These are phyloP conservation scores for Takifugu ocellatus DNA, from an alignment of 2,797 vertebrate genomes.

Conservation along the genomic window DNA sequence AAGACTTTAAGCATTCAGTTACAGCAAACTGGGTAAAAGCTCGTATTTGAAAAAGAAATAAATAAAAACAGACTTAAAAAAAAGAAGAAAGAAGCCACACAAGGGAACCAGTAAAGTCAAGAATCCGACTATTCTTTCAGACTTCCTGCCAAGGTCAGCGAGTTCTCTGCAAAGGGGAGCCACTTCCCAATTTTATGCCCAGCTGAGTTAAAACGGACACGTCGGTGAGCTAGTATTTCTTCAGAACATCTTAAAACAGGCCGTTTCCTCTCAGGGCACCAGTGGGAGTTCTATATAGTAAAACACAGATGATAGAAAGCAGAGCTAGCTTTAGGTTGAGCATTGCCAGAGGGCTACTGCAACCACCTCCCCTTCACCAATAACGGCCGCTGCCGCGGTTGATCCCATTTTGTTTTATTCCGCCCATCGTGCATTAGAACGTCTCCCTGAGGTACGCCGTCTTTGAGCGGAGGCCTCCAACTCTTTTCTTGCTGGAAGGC, in stretches of 20 bases:
- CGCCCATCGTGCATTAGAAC: constrained; percentile 74
- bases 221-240: constrained; percentile 58
- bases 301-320: constrained; percentile 56
- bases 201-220: constrained; percentile 65
- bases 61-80: neutral
- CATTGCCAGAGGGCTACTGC: constrained; percentile 62
- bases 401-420: constrained; percentile 72
- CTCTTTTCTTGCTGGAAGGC: constrained; percentile 72
- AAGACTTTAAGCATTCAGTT: constrained; percentile 9
- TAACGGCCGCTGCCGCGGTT: constrained; percentile 52
- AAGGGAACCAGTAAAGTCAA: constrained; percentile 43
- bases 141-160: constrained; percentile 67
- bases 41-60: constrained; percentile 23
- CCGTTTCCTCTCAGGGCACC: constrained; percentile 65
- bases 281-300: constrained; percentile 63
- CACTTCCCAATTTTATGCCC: constrained; percentile 64
- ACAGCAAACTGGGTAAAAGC: constrained; percentile 28
- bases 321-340: constrained; percentile 66
- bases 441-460: constrained; percentile 66
- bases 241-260: constrained; percentile 68
- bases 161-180: constrained; percentile 61
- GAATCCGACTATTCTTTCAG: constrained; percentile 45
- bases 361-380: constrained; percentile 53
- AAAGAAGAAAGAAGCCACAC: constrained; percentile 38
- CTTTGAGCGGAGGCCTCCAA: constrained; percentile 65